Conservation (phyloP, 2,888 invertebrate genomes). For the Eupsilia transversa region DNA sequence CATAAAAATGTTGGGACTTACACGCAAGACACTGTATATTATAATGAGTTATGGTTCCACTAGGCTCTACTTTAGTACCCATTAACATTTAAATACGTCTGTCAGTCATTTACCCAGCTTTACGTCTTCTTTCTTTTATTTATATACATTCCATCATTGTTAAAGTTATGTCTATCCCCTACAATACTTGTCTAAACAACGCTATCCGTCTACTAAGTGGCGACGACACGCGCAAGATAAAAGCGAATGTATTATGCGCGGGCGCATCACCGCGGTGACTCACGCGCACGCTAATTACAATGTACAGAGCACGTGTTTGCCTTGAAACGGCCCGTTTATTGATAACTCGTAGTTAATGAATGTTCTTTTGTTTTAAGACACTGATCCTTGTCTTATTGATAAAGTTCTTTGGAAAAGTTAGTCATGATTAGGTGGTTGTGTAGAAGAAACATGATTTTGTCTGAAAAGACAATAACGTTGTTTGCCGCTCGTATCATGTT, state of each 20-base stretch:
- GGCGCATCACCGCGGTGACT: constrained; percentile 78
- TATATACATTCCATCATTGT: constrained; percentile 32
- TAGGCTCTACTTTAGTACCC: constrained; percentile 16
- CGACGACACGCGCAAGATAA: constrained; percentile 69
- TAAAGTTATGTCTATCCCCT: constrained; percentile 46
- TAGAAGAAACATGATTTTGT: constrained; percentile 22
- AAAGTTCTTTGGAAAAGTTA: constrained; percentile 44
- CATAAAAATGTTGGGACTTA: constrained; percentile 28
- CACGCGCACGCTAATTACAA: constrained; percentile 78
- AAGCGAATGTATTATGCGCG: constrained; percentile 71
- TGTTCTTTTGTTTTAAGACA: constrained; percentile 69
- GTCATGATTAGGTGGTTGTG: constrained; percentile 9
- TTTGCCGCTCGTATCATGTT: constrained; percentile 42
- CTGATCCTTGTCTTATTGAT: constrained; percentile 59
- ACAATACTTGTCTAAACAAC: constrained; percentile 52
- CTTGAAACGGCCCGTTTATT: constrained; percentile 76
- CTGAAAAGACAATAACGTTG: constrained; percentile 19
- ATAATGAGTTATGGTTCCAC: constrained; percentile 20
- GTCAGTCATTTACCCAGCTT: constrained; percentile 22
- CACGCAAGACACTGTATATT: not conserved
- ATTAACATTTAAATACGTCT: constrained; percentile 16
- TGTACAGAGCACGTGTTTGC: constrained; percentile 79
- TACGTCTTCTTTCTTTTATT: constrained; percentile 38
- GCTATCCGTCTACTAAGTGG: constrained; percentile 53
- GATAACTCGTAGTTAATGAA: constrained; percentile 77